These are phyloP conservation scores for Drosophila quinaria DNA, from an alignment of 2,888 invertebrate genomes.

Conservation along the genomic window DNA sequence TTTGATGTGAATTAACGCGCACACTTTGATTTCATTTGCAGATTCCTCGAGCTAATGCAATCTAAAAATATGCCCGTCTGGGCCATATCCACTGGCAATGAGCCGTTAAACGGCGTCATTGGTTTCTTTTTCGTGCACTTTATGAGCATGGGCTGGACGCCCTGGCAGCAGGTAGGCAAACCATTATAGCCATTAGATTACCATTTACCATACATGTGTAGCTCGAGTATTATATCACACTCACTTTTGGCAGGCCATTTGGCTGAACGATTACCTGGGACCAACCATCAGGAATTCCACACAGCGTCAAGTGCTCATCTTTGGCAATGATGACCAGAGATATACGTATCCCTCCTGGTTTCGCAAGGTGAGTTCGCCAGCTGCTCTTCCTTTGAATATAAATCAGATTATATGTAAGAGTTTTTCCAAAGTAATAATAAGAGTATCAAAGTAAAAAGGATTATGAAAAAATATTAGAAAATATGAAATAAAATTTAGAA, in stretches of 20 bases:
- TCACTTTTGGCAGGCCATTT: constrained; percentile 87
- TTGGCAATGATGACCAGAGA: constrained; percentile 93
- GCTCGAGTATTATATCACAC: not conserved
- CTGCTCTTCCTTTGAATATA: no score
- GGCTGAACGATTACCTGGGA: constrained; percentile 91
- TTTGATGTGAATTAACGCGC: constrained; percentile 7
- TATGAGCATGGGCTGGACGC: constrained; percentile 93
- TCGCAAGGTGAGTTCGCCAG: constrained; percentile 86
- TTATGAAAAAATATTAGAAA: no score
- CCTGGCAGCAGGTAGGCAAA: constrained; percentile 86
- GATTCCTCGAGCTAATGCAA: constrained; percentile 90
- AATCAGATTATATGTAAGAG: not conserved
- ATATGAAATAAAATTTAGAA: no score
- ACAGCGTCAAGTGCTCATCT: constrained; percentile 89
- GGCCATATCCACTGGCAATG: constrained; percentile 96
- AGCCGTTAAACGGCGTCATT: constrained; percentile 91
- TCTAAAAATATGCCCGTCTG: constrained; percentile 90
- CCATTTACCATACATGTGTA: constrained; percentile 4
- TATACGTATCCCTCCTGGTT: constrained; percentile 89
- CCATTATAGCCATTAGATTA: constrained; percentile 5
- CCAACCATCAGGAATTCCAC: constrained; percentile 88
- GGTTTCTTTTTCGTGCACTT: constrained; percentile 87
- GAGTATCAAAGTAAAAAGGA: no score
- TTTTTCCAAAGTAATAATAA: no score
- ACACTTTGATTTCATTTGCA: constrained; percentile 40